A percentile compares a stretch with the other conserved stretches of the same genome.
These are phyloP conservation scores for Podarcis cretensis DNA, from an alignment of 2,113 vertebrate genomes.

Conservation along the genomic window DNA sequence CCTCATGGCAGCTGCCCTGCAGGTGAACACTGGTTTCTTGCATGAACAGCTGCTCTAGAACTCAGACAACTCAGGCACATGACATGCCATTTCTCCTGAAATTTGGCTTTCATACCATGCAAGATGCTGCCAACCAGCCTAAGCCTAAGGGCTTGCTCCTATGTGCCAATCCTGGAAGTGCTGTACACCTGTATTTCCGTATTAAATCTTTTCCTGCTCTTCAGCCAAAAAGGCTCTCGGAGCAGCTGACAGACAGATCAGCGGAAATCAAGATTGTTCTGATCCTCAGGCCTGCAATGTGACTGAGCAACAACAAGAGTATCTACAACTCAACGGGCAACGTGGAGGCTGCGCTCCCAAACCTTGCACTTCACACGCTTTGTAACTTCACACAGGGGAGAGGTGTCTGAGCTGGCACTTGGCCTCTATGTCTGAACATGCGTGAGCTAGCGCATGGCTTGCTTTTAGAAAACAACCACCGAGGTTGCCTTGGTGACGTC, in stretches of 20 bases:
- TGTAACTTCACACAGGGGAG: neutral
- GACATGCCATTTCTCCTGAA: neutral
- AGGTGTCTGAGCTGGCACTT: neutral
- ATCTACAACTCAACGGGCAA: too few relatives aligned
- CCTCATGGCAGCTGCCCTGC: too few relatives aligned
- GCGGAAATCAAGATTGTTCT: too few relatives aligned
- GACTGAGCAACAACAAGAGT: neutral
- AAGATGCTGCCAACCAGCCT: neutral
- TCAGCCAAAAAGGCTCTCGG: too few relatives aligned
- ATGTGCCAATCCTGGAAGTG: neutral
- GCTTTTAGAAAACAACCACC: neutral
- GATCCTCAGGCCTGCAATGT: neutral
- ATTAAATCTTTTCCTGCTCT: too few relatives aligned
- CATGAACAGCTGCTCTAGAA: neutral
- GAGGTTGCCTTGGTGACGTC: neutral
- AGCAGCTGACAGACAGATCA: too few relatives aligned
- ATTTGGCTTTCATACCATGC: neutral
- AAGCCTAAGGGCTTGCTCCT: neutral
- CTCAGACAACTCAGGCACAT: neutral
- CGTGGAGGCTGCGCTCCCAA: too few relatives aligned
- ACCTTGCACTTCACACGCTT: neutral
- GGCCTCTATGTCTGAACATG: neutral
- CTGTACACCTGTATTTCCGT: too few relatives aligned
- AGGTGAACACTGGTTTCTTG: neutral
- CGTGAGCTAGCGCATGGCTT: neutral